Percentiles rank a stretch among this genome's conserved stretches.
These are phyloP conservation scores for Bovichtus variegatus DNA, from an alignment of 2,797 vertebrate species.

Conservation along the genomic window DNA sequence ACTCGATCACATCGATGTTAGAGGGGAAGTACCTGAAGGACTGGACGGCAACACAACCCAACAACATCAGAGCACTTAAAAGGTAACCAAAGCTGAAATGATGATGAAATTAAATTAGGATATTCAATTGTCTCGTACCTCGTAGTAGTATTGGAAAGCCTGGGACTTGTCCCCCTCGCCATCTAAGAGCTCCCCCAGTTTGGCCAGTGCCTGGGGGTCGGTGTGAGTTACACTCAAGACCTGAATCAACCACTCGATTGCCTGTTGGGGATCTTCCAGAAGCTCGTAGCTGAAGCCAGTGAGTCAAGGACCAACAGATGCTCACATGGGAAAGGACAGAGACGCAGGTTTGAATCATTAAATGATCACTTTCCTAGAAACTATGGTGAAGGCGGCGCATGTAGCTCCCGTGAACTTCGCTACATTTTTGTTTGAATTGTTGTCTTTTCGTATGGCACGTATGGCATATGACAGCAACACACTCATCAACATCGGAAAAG, in stretches of 20 bases:
- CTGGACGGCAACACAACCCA: conserved; percentile 69
- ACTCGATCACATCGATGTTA: conserved; percentile 96
- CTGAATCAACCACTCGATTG: conserved; percentile 95
- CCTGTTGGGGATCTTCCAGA: conserved; percentile 92
- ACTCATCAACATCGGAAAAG: no score
- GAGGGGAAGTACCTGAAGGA: conserved; percentile 97
- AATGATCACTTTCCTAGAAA: not conserved
- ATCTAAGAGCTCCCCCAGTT: conserved; percentile 93
- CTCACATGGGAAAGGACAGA: not conserved
- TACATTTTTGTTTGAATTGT: no score
- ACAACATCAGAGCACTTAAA: not conserved
- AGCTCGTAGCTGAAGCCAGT: conserved; percentile 88
- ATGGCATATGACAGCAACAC: no score
- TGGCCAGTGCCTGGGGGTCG: conserved; percentile 90
- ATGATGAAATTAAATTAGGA: no score
- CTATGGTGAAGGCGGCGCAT: no score
- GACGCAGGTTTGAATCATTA: not conserved
- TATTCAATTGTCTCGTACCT: conserved; percentile 80
- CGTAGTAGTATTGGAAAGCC: conserved; percentile 96
- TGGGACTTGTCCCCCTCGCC: conserved; percentile 95
- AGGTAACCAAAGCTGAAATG: no score
- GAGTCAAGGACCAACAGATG: conserved; percentile 54
- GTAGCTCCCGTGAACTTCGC: no score
- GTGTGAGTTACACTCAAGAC: conserved; percentile 93
- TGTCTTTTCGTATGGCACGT: no score